These are phyloP conservation scores for Xestia ashworthii DNA, from an alignment of 2,888 invertebrate species.

Conservation along the genomic window DNA sequence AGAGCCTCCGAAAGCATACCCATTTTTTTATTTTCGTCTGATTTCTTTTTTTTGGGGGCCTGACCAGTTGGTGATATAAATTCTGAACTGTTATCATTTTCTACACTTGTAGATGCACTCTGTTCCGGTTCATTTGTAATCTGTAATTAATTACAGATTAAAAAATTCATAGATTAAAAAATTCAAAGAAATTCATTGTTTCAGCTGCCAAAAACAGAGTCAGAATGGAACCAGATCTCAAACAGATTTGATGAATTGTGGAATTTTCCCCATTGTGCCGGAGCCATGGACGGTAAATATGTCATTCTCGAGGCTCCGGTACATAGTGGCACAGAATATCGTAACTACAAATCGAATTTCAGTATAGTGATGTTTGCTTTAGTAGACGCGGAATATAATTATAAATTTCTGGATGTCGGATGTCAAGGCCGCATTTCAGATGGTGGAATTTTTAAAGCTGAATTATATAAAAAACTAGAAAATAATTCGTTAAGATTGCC, in stretches of 20 bases:
- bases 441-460: constrained; percentile 31
- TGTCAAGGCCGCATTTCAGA: constrained; percentile 7
- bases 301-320: constrained; percentile 61
- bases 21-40: constrained; percentile 49
- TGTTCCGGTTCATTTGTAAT: constrained; percentile 51
- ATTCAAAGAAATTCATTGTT: constrained; percentile 49
- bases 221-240: constrained; percentile 46
- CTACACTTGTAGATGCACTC: constrained; percentile 49
- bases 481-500: constrained; percentile 47
- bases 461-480: constrained; percentile 43
- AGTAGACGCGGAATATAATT: background rate
- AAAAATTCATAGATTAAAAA: too few species aligned
- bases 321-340: constrained; percentile 51
- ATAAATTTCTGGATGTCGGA: constrained; percentile 4
- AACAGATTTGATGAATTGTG: constrained; percentile 48
- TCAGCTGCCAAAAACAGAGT: constrained; percentile 45
- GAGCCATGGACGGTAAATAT: constrained; percentile 68
- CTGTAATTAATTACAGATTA: constrained; percentile 52
- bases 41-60: constrained; percentile 47
- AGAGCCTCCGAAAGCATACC: constrained; percentile 53
- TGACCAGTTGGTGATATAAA: constrained; percentile 49
- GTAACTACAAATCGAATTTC: constrained; percentile 61
- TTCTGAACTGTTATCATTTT: constrained; percentile 52
- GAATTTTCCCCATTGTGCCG: constrained; percentile 53
- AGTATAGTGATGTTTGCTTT: constrained; percentile 60